These are phyloP conservation scores for Sardina pilchardus DNA, from an alignment of 2,113 vertebrate species.

Conservation along the genomic window DNA sequence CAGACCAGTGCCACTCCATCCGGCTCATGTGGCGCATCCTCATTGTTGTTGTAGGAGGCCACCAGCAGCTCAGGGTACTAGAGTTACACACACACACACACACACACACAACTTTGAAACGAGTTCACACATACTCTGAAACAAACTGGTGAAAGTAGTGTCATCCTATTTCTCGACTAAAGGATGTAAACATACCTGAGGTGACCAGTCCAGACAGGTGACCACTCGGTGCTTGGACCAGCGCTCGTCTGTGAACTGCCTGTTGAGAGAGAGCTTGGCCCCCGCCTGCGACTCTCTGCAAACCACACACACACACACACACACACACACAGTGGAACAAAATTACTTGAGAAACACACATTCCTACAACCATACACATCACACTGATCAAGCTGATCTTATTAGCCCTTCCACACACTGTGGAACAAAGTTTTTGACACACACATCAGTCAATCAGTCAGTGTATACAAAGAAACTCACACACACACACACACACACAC, in stretches of 20 bases:
- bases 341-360: not conserved
- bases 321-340: conserved; percentile 14
- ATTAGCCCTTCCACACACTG: not conserved
- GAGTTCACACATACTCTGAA: no score
- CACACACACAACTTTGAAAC: not conserved
- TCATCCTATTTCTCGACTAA: not conserved
- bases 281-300: conserved; percentile 87
- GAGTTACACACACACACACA: conserved; percentile 13
- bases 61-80: conserved; percentile 95
- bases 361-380: not conserved
- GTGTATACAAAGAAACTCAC: no score
- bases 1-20: conserved; percentile 96
- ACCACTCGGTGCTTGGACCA: conserved; percentile 98
- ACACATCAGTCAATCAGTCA: not conserved
- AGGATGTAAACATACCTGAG: conserved; percentile 82
- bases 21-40: conserved; percentile 93
- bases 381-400: no score
- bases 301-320: conserved; percentile 7
- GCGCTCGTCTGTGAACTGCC: conserved; percentile 94
- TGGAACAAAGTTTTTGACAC: not conserved
- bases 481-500: no score
- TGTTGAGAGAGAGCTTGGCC: conserved; percentile 90
- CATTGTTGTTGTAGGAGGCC: conserved; percentile 95
- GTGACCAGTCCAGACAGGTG: conserved; percentile 97
- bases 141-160: not conserved